phyloP scores from a whole-genome alignment of 2,113 vertebrate genomes.

The Bujurquina vittata region DNA sequence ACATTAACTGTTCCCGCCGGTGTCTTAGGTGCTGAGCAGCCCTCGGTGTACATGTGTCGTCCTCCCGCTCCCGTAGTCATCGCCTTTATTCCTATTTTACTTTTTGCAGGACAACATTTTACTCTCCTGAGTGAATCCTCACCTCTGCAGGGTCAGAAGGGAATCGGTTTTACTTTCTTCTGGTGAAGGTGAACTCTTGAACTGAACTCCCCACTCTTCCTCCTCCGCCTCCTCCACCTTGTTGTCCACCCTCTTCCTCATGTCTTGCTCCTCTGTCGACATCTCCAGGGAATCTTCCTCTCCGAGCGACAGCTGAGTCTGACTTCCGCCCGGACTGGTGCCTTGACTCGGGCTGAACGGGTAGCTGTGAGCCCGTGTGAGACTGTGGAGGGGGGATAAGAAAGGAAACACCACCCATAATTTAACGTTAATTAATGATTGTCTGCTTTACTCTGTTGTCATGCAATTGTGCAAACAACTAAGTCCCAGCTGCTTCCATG shows the following conservation, averaged over 20 bases:
- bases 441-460: too few relatives aligned
- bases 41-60: not conserved
- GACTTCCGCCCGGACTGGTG: constrained; percentile 66
- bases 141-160: constrained; percentile 62
- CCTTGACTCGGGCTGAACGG: constrained; percentile 55
- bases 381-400: constrained; percentile 1
- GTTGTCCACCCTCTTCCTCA: constrained; percentile 40
- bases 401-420: too few relatives aligned
- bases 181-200: constrained; percentile 22
- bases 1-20: too few relatives aligned
- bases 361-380: constrained; percentile 56
- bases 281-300: constrained; percentile 57
- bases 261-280: constrained; percentile 18
- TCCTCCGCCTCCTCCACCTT: constrained; percentile 50
- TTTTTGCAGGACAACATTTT: not conserved
- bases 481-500: too few relatives aligned
- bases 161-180: constrained; percentile 62
- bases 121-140: constrained; percentile 1
- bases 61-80: not conserved
- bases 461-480: too few relatives aligned
- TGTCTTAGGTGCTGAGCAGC: too few relatives aligned
- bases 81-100: not conserved
- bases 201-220: constrained; percentile 40
- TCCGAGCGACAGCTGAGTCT: constrained; percentile 53
- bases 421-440: too few relatives aligned